phyloP scores from a whole-genome alignment of 2,797 vertebrate species.

The Rhabdomys pumilio region DNA sequence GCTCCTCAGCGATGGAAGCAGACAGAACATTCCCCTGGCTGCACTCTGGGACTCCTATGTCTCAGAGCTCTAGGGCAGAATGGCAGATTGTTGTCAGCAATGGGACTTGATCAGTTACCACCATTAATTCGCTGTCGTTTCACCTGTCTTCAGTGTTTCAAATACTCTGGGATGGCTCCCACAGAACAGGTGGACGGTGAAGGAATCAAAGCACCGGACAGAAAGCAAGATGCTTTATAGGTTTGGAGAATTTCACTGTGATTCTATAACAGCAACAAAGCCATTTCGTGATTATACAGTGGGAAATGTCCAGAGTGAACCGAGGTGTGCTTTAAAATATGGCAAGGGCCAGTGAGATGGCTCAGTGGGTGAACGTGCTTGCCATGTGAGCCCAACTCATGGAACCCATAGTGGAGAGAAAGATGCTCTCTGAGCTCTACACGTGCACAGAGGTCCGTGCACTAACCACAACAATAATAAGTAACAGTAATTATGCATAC shows the following conservation, averaged over 20 bases:
- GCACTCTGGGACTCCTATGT: background rate
- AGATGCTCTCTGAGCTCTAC: background rate
- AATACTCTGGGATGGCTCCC: background rate
- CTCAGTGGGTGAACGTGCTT: background rate
- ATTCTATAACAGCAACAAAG: background rate
- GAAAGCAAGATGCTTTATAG: background rate
- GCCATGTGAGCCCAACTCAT: background rate
- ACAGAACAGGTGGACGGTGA: background rate
- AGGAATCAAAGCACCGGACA: background rate
- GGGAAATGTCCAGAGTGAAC: background rate
- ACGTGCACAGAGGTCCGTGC: too few species aligned
- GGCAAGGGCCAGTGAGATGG: background rate
- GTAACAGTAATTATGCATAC: background rate
- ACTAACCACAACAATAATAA: background rate
- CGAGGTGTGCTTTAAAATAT: background rate
- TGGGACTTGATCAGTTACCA: too few species aligned
- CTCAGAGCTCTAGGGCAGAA: background rate
- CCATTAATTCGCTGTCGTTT: background rate
- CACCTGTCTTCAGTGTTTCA: background rate
- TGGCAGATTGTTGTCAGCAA: background rate
- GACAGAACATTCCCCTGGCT: slow-evolving; percentile 28
- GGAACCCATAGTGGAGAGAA: background rate
- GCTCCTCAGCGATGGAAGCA: slow-evolving; percentile 43
- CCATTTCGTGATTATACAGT: background rate
- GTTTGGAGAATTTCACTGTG: accelerated